These are phyloP conservation scores for Jaculus jaculus DNA, from an alignment of 2,113 vertebrate genomes.

Conservation along the genomic window DNA sequence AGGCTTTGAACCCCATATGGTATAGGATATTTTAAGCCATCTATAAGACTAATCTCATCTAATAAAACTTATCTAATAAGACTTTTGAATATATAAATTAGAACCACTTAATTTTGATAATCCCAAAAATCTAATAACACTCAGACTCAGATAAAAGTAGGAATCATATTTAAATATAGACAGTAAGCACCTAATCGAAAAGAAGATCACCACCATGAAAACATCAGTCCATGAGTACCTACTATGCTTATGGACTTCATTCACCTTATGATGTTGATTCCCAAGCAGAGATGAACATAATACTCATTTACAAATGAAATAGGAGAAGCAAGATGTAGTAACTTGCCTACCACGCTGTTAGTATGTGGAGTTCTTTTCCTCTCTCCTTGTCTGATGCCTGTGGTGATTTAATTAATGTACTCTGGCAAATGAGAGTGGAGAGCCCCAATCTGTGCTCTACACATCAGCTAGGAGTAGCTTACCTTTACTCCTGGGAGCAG, in stretches of 20 bases:
- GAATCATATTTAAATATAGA: not conserved
- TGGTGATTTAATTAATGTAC: not conserved
- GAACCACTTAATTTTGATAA: slow-evolving; percentile 12
- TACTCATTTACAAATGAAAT: not conserved
- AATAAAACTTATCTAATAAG: not conserved
- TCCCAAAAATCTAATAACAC: not conserved
- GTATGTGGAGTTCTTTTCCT: not conserved
- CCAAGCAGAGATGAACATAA: not conserved
- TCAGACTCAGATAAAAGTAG: not conserved
- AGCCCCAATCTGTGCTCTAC: not conserved
- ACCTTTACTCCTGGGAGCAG: not conserved
- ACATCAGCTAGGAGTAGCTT: not conserved
- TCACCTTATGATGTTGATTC: not conserved
- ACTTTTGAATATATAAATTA: not conserved
- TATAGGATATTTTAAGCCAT: slow-evolving; percentile 86
- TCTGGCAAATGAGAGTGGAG: not conserved
- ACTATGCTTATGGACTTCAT: not conserved
- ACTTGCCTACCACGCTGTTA: not conserved
- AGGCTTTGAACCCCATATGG: slow-evolving; percentile 65
- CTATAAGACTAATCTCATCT: too few relatives aligned
- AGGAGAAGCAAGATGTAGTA: not conserved
- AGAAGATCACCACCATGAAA: not conserved
- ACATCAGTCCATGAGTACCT: not conserved
- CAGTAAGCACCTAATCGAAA: not conserved
- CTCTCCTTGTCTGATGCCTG: not conserved